phyloP scores from a whole-genome alignment of 1,140 invertebrate species.

The Hylaeus volcanicus region DNA sequence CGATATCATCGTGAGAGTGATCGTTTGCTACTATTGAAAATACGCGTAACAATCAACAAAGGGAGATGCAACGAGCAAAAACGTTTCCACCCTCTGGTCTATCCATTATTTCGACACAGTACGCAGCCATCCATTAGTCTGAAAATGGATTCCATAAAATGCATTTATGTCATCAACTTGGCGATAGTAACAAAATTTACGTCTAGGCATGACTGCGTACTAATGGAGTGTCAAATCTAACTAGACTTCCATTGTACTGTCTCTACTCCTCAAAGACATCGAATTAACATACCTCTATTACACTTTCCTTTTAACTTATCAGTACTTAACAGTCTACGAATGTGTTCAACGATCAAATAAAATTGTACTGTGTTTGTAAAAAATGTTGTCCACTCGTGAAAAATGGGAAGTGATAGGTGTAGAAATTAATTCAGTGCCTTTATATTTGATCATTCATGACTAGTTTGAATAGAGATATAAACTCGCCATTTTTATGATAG shows the following conservation, averaged over 20 bases:
- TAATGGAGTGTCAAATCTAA: conserved; percentile 35
- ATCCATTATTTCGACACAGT: conserved; percentile 46
- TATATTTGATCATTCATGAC: too few species aligned
- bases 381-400: too few species aligned
- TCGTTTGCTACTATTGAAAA: not conserved
- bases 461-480: too few species aligned
- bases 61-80: conserved; percentile 30
- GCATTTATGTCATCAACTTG: conserved; percentile 46
- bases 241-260: not conserved
- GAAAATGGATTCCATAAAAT: conserved; percentile 57
- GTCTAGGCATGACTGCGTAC: conserved; percentile 13
- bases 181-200: conserved; percentile 34
- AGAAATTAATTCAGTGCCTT: too few species aligned
- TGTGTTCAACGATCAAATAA: not conserved
- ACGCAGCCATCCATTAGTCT: conserved; percentile 50
- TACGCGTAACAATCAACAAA: conserved; percentile 34
- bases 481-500: too few species aligned
- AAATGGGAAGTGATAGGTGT: too few species aligned
- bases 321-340: not conserved
- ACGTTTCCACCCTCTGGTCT: conserved; percentile 12
- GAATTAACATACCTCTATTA: not conserved
- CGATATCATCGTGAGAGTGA: conserved; percentile 5
- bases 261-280: not conserved
- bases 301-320: not conserved
- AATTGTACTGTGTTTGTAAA: not conserved